These are phyloP conservation scores for Ianthella basta DNA, from an alignment of 37 sponge, comb jelly and placozoan genomes.

Conservation along the genomic window DNA sequence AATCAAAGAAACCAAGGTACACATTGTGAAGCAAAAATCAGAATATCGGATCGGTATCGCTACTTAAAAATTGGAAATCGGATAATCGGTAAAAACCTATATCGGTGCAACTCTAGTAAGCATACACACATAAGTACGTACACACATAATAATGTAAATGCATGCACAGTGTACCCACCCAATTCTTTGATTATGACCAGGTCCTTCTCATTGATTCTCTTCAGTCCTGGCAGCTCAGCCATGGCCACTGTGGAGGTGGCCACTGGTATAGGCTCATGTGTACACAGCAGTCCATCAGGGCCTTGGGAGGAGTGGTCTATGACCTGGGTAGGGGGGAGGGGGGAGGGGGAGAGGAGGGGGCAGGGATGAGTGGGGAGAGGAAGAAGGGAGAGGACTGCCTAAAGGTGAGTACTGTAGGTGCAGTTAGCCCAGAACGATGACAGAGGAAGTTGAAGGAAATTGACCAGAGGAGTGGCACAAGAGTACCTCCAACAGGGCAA, in stretches of 20 bases:
- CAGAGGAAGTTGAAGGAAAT: no score
- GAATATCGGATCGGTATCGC: no score
- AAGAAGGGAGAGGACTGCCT: no score
- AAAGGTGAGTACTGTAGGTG: no score
- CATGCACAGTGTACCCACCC: conserved; percentile 41
- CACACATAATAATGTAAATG: conserved; percentile 16
- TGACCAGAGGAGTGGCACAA: no score
- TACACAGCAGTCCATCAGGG: conserved; percentile 82
- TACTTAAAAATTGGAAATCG: no score
- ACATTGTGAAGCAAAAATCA: no score
- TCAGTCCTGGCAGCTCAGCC: conserved; percentile 59
- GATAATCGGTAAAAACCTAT: no score
- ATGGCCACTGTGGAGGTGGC: neutral
- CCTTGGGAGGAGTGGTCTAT: conserved; percentile 91
- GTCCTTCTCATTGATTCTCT: conserved; percentile 59
- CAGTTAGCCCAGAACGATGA: no score
- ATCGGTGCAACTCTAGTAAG: no score
- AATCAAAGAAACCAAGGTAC: no score
- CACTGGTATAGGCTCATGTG: conserved; percentile 66
- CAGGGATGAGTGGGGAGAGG: neutral
- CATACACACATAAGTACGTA: neutral
- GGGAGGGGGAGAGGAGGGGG: neutral
- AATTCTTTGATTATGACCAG: conserved; percentile 45
- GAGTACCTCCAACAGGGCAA: no score
- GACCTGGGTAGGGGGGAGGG: conserved; percentile 36